phyloP scores from a whole-genome alignment of 2,888 invertebrate species.

The Spodoptera exigua region DNA sequence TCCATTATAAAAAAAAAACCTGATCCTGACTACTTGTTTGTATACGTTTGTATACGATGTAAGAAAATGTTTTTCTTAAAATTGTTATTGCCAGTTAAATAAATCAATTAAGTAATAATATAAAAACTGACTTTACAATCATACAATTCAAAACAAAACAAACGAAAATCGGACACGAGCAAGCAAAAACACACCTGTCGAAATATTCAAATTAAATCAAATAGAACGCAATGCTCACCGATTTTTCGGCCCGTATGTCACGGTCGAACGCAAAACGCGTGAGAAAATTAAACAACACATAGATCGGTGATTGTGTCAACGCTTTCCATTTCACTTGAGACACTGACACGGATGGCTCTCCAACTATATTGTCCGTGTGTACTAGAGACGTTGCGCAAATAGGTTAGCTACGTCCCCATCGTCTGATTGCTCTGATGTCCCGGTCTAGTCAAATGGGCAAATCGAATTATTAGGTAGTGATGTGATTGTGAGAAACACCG shows the following conservation, averaged over 20 bases:
- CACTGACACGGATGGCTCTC: slow-evolving; percentile 45
- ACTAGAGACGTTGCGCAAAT: slow-evolving; percentile 51
- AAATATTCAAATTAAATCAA: slow-evolving; percentile 44
- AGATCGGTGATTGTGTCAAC: slow-evolving; percentile 55
- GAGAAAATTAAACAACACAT: slow-evolving; percentile 77
- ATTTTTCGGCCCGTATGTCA: slow-evolving; percentile 46
- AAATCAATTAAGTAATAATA: too few species aligned
- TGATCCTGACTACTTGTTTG: too few species aligned
- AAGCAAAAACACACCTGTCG: slow-evolving; percentile 31
- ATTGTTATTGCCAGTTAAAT: too few species aligned
- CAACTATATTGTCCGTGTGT: slow-evolving; percentile 22
- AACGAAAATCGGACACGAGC: too few species aligned
- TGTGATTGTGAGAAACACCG: slow-evolving; percentile 31
- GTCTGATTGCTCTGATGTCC: slow-evolving; percentile 38
- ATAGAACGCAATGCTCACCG: slow-evolving; percentile 51
- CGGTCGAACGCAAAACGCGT: slow-evolving; percentile 63
- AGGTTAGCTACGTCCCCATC: slow-evolving; percentile 49
- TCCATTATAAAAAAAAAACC: too few species aligned
- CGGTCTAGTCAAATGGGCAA: slow-evolving; percentile 46
- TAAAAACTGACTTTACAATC: too few species aligned
- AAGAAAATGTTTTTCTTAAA: too few species aligned
- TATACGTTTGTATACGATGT: too few species aligned
- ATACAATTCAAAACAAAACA: too few species aligned
- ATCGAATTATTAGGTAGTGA: slow-evolving; percentile 54
- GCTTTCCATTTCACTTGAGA: slow-evolving; percentile 75